These are phyloP conservation scores for Druceiella hillmani DNA, from an alignment of 2,888 invertebrate species.

Conservation along the genomic window DNA sequence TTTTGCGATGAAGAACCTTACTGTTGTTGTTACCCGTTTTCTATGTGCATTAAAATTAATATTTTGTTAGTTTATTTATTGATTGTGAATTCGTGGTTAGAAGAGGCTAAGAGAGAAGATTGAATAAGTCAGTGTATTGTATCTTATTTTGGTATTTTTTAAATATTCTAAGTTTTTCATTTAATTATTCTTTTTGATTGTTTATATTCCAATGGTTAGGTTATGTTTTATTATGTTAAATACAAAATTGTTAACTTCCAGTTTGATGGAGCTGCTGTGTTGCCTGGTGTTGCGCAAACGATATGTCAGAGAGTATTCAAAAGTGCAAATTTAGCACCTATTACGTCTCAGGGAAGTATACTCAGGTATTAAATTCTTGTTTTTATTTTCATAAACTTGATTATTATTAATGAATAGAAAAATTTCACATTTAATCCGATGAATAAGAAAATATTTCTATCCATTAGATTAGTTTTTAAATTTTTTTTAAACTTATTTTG, in stretches of 20 bases:
- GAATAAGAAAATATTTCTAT: no score
- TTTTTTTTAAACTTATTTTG: no score
- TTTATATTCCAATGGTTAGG: constrained; percentile 9
- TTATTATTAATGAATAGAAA: background rate
- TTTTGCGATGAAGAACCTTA: no score
- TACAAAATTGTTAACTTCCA: no score
- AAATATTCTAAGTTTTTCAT: background rate
- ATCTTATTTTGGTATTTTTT: constrained; percentile 9
- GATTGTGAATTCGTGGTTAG: no score
- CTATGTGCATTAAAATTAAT: no score
- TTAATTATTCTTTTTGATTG: constrained; percentile 4
- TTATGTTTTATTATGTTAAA: no score
- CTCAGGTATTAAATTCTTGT: constrained; percentile 41
- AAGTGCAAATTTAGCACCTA: constrained; percentile 70
- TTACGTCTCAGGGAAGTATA: constrained; percentile 50
- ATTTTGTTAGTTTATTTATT: no score
- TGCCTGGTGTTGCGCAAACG: constrained; percentile 41
- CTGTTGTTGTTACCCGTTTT: no score
- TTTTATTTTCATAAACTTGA: background rate
- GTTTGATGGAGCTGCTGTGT: constrained; percentile 42
- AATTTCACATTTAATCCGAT: background rate
- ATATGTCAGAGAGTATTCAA: constrained; percentile 63
- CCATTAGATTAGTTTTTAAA: no score
- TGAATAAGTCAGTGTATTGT: background rate
- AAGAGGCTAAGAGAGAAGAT: no score